A percentile compares a stretch with the other conserved stretches of the same genome.
Evolutionary conservation across 2,888 invertebrate species (phyloP).

Genomic region (Molanna angustata): DNA sequence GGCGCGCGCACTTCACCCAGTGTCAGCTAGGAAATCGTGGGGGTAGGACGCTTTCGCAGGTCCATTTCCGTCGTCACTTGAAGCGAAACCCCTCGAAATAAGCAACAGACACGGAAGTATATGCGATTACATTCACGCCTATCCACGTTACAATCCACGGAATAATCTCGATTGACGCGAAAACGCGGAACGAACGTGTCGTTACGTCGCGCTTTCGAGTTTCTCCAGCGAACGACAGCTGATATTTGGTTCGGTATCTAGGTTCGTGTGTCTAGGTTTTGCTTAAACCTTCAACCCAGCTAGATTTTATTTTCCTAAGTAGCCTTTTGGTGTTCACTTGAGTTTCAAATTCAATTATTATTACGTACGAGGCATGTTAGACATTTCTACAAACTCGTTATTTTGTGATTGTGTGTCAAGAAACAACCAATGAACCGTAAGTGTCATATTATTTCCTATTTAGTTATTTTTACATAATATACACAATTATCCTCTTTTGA

Average conservation of each 20-base stretch:
- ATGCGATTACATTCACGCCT: too few species aligned
- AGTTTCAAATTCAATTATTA: constrained; percentile 11
- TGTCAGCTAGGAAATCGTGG: constrained; percentile 33
- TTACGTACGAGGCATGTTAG: constrained; percentile 6
- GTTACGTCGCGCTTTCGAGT: too few species aligned
- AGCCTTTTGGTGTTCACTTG: constrained; percentile 26
- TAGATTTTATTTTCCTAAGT: too few species aligned
- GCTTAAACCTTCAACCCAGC: too few species aligned
- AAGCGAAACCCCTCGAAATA: constrained; percentile 21
- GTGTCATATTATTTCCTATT: constrained; percentile 10
- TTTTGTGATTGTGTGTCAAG: constrained; percentile 21
- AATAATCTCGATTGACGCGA: too few species aligned
- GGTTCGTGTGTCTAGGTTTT: too few species aligned
- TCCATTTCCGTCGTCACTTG: constrained; percentile 9
- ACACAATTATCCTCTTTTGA: too few species aligned
- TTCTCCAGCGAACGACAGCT: too few species aligned
- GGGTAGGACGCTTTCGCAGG: constrained; percentile 27
- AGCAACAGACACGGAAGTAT: constrained; percentile 12
- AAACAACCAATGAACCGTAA: constrained; percentile 20
- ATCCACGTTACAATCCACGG: too few species aligned
- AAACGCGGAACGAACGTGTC: too few species aligned
- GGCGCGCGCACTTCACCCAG: constrained; percentile 34
- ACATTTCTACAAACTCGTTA: constrained; percentile 9
- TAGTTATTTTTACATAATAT: background rate
- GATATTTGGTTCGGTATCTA: too few species aligned